A percentile compares a stretch with the other conserved stretches of the same genome.
Evolutionary conservation across 2,113 vertebrate genomes (phyloP).

Genomic region (Rhinolophus sinicus): DNA sequence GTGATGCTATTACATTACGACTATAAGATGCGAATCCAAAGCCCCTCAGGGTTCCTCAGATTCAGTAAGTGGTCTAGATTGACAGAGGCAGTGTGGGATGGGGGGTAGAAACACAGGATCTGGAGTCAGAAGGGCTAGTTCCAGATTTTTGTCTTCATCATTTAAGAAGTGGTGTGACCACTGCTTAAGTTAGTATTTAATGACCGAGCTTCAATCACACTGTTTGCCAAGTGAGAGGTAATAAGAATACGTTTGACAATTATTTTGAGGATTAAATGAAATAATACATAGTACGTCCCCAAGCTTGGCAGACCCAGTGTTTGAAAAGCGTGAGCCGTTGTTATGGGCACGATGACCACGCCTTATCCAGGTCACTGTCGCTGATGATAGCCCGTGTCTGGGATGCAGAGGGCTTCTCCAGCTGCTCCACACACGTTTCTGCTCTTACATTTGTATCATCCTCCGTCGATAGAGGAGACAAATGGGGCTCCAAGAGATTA

Average conservation of each 20-base stretch:
- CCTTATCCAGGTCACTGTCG: not conserved
- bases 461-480: not conserved
- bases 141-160: not conserved
- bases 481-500: not conserved
- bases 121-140: not conserved
- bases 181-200: not conserved
- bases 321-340: not conserved
- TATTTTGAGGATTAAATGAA: conserved; percentile 28
- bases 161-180: not conserved
- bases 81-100: not conserved
- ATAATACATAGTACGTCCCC: not conserved
- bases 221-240: not conserved
- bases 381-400: not conserved
- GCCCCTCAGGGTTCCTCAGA: not conserved
- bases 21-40: not conserved
- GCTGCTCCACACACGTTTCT: not conserved
- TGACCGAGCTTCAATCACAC: not conserved
- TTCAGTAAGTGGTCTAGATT: not conserved
- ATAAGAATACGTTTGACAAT: not conserved
- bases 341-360: not conserved
- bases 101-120: not conserved
- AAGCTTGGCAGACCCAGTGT: not conserved
- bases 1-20: not conserved
- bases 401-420: not conserved
- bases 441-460: too few relatives aligned